phyloP scores from a whole-genome alignment of 2,797 vertebrate species.

The Cirrhinus mrigala region DNA sequence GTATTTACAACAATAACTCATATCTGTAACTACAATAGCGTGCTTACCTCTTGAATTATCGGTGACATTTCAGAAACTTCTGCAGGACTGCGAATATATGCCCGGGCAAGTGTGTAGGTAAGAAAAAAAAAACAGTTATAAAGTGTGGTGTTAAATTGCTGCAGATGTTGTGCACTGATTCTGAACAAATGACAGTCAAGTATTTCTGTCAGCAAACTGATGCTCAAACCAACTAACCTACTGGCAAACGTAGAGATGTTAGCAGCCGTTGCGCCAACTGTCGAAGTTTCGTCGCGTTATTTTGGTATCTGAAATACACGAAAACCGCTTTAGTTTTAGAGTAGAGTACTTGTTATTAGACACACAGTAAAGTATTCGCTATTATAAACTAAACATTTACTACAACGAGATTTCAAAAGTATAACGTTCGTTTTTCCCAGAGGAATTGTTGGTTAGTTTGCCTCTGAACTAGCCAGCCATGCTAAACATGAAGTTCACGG shows the following conservation, averaged over 20 bases:
- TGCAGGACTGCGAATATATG: not conserved
- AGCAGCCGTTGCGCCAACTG: constrained; percentile 10
- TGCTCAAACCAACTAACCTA: not conserved
- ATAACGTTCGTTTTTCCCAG: not conserved
- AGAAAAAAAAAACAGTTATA: not conserved
- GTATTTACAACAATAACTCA: not conserved
- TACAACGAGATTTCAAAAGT: not conserved
- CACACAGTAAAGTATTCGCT: not conserved
- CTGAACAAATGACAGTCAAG: not conserved
- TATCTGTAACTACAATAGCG: too few relatives aligned
- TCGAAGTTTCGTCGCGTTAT: not conserved
- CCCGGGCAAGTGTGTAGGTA: constrained; percentile 7
- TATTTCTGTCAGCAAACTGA: not conserved
- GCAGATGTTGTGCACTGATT: not conserved
- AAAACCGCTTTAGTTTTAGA: not conserved
- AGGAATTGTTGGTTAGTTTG: not conserved
- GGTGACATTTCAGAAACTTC: not conserved
- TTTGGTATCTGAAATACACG: not conserved
- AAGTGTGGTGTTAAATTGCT: not conserved
- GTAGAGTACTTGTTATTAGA: not conserved
- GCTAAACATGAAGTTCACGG: not conserved
- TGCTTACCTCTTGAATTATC: not conserved
- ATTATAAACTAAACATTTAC: not conserved
- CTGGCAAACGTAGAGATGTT: not conserved
- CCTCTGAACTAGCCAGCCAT: not conserved